Base-by-base conservation (phyloP, 2,113 vertebrate species). In the Sinocyclocheilus anshuiensis region DNA sequence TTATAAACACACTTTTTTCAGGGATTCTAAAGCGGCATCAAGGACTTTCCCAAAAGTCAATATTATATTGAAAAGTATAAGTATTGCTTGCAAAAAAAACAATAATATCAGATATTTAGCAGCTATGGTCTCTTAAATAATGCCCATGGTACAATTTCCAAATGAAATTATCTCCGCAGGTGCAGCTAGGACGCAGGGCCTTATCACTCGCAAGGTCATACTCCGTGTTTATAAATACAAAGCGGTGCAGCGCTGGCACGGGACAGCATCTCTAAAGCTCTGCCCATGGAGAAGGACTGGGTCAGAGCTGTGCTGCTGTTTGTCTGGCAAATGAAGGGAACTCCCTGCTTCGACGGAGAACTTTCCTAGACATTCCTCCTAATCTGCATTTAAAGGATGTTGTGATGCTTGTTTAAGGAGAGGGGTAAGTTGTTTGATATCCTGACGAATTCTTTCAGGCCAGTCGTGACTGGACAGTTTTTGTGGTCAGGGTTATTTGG, bases 181-280 rank as follows among this genome's bases (percentile, higher is more conserved):
- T 83, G 77, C 82, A 87, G 50, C 36, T 18, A 53, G 63, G 13
- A 13, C 29, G 24, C 80, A 5, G 77, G 33, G 24, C 10, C 59
- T 71, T 61, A 80, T 87, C 83, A 83, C 83, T 72, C 59, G 45
- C 69, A 57, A 77, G 76, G 77, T 82, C 26, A 20, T 18, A 39
- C 18, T 78, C 77, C 72, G 77, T 83, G 71, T 61, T 76, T 42
- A 53, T 71, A 53, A 83, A 48, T 79, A 74, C 55, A n/a, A 33
- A 5, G 39, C 69, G 42, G 69, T 8, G 36, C 80, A 65, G 24
- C 6, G 63, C 29, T 15, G n/a, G 65, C 80, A 63, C 13, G n/a
- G 57, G 74, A 65, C 9, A 15, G 29, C 76, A 36, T 81, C 39
- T 85, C 15, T 63, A 26, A 50, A 77, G 63, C 63, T 82, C 63